These are phyloP conservation scores for Trichosurus vulpecula DNA, from an alignment of 2,797 vertebrate species.

Conservation along the genomic window DNA sequence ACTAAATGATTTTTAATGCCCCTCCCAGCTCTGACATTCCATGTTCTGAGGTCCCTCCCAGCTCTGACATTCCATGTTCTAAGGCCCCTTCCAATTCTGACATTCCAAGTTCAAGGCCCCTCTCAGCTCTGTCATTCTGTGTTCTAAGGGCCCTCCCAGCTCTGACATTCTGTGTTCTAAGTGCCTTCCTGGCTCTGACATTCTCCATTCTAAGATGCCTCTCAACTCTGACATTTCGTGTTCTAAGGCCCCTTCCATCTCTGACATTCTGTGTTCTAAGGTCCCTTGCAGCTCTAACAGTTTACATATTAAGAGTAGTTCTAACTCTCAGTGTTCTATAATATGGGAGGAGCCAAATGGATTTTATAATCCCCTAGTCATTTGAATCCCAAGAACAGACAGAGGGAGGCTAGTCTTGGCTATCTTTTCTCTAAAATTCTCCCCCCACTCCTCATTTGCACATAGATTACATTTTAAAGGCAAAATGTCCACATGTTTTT, in stretches of 20 bases:
- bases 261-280: background rate
- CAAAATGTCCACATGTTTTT: slow-evolving; percentile 42
- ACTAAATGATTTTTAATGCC: background rate
- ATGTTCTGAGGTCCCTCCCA: background rate
- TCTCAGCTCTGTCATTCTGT: too few relatives aligned
- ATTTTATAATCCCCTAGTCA: background rate
- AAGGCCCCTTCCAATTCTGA: background rate
- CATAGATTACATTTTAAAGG: slow-evolving; percentile 53
- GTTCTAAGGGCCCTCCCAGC: background rate
- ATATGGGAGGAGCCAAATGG: background rate
- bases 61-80: background rate
- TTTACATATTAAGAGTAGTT: background rate
- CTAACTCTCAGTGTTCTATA: background rate
- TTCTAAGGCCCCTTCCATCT: background rate
- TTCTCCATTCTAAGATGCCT: too few relatives aligned
- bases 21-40: background rate
- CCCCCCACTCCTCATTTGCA: slow-evolving; percentile 32
- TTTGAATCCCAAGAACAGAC: background rate
- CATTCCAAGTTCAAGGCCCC: background rate
- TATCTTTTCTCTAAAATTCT: background rate
- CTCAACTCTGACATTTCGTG: background rate
- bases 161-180: background rate
- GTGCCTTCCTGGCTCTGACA: too few relatives aligned
- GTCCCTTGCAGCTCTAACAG: background rate
- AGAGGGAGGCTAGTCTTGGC: background rate